A percentile compares a stretch with the other conserved stretches of the same genome.
phyloP scores from a whole-genome alignment of 2,888 invertebrate genomes.

The Nemurella pictetii region DNA sequence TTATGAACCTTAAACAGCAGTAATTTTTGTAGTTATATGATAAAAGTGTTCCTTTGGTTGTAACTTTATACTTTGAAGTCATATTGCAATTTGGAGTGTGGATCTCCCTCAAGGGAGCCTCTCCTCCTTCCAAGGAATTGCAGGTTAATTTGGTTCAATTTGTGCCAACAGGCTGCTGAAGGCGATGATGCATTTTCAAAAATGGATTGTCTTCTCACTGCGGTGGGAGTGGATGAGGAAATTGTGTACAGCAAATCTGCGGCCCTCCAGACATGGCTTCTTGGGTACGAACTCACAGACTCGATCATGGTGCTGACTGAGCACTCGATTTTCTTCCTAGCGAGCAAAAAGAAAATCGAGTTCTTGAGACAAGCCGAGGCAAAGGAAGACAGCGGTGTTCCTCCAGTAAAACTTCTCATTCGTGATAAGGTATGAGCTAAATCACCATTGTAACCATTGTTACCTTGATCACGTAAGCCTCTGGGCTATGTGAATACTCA shows the following conservation, averaged over 20 bases:
- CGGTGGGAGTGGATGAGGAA: slow-evolving; percentile 93
- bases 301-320: slow-evolving; percentile 91
- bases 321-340: slow-evolving; percentile 83
- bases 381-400: slow-evolving; percentile 81
- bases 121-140: too few species aligned
- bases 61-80: too few species aligned
- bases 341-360: slow-evolving; percentile 97
- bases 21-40: too few species aligned
- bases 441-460: background rate
- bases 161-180: slow-evolving; percentile 61
- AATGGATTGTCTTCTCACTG: slow-evolving; percentile 88
- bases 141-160: too few species aligned
- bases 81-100: too few species aligned
- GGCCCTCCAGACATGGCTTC: slow-evolving; percentile 92
- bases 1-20: too few species aligned
- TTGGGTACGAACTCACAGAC: slow-evolving; percentile 96
- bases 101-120: too few species aligned
- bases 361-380: slow-evolving; percentile 88
- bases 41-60: too few species aligned
- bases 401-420: slow-evolving; percentile 81
- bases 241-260: slow-evolving; percentile 96
- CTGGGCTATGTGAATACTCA: too few species aligned
- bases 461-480: background rate
- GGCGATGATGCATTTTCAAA: slow-evolving; percentile 78
- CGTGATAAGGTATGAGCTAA: slow-evolving; percentile 78